phyloP scores from a whole-genome alignment of 2,797 vertebrate species.

The Hemibagrus guttatus region DNA sequence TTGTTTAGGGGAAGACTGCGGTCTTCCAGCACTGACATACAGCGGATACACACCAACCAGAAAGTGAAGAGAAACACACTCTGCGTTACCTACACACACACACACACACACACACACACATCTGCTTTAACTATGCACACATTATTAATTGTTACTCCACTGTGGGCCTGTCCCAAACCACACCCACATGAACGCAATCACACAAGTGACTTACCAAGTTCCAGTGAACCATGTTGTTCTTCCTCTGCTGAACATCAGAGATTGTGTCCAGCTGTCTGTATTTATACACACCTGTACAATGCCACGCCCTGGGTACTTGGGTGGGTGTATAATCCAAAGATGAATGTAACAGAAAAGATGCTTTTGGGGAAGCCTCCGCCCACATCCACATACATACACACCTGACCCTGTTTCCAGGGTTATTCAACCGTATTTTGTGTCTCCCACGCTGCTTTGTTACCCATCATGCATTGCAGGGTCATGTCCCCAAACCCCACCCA shows the following conservation, averaged over 20 bases:
- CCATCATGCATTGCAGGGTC: slow-evolving; percentile 36
- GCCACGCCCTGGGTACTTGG: neutral
- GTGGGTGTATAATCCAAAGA: neutral
- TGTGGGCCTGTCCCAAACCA: neutral
- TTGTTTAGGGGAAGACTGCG: neutral
- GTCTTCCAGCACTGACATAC: slow-evolving; percentile 25
- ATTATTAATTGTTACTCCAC: neutral
- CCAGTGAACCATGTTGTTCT: slow-evolving; percentile 26
- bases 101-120: neutral
- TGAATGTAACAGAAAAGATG: slow-evolving; percentile 28
- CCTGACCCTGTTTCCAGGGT: slow-evolving; percentile 50
- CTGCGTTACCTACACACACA: slow-evolving; percentile 47
- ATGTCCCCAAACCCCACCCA: slow-evolving; percentile 6
- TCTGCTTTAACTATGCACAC: neutral
- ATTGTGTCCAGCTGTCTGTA: neutral
- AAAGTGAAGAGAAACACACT: slow-evolving; percentile 27
- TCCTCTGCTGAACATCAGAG: neutral
- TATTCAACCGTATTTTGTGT: slow-evolving; percentile 20
- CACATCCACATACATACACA: slow-evolving; percentile 4
- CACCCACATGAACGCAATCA: neutral
- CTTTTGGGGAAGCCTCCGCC: slow-evolving; percentile 18
- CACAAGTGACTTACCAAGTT: slow-evolving; percentile 37
- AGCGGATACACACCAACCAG: neutral
- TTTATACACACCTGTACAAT: slow-evolving; percentile 39
- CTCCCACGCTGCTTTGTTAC: slow-evolving; percentile 25